Percentiles rank a stretch among this genome's conserved stretches.
Conservation (phyloP, 2,113 vertebrate species). For the Neotoma lepida region DNA sequence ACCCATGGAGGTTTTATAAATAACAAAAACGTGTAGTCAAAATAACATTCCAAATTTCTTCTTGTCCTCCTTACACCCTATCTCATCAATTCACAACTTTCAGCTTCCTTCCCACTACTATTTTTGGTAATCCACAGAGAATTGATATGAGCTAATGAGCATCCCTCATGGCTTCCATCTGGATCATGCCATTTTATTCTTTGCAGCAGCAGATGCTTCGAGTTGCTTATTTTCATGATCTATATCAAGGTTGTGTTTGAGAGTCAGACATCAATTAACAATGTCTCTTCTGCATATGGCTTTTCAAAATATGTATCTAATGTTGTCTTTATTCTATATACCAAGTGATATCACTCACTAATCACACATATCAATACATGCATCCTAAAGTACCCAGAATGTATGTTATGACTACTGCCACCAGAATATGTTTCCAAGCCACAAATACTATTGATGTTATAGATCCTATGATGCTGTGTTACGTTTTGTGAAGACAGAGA, state of each 20-base stretch:
- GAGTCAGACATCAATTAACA: slow-evolving; percentile 3
- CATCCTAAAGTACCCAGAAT: neutral
- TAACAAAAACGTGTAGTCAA: neutral
- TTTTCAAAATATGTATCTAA: neutral
- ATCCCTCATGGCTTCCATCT: slow-evolving; percentile 5
- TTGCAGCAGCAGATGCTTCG: slow-evolving; percentile 16
- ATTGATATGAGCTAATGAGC: neutral
- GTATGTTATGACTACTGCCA: neutral
- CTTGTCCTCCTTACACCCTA: neutral
- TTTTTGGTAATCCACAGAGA: neutral
- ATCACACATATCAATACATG: neutral
- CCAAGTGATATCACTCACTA: neutral
- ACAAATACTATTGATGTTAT: neutral
- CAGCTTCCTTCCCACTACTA: neutral
- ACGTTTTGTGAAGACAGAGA: neutral
- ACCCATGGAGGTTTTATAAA: neutral
- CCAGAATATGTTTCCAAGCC: neutral
- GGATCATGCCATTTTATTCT: neutral
- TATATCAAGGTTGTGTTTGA: slow-evolving; percentile 16
- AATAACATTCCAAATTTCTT: neutral
- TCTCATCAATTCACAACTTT: neutral
- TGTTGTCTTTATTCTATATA: neutral
- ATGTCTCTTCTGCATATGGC: neutral
- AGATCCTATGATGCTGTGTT: neutral
- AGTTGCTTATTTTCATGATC: slow-evolving; percentile 36